Evolutionary conservation across 2,113 vertebrate genomes (phyloP), one percentile per base, ranked within the genome.

Genomic region (Mastomys natalensis): DNA sequence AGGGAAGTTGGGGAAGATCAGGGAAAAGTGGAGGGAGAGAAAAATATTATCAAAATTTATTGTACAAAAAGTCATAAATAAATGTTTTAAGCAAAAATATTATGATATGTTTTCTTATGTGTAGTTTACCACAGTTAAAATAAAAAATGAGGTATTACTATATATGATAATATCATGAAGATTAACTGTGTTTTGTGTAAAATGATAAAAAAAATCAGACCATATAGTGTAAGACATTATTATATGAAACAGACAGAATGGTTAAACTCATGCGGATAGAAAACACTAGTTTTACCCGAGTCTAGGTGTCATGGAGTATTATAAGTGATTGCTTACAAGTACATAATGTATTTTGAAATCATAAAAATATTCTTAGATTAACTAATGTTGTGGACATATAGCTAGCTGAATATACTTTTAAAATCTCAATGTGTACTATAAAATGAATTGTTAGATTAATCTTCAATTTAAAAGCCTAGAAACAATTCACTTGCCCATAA

Each of bases 311-410:
- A 21, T 37, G 45, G 31, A 40, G 31, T 64, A 66, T 88, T 66
- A 12, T 64, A 53, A 84, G 16, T 66, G 55, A 51, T 22, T 64
- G 21, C 12, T 89, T 84, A 82, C 37, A 6, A 26, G n/a, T 85
- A 22, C 34, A 19, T 86, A 37, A 43, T 68, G n/a, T 76, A 51
- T 91, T 82, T 85, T 24, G 55, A 62, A 31, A 12, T 76, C 60
- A 48, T 94, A 40, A 89, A 88, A 53, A 94, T 89, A 24, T 77
- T 92, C 51, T 91, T 55, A 22, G 87, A 87, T 86, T 90, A 82
- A 89, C 78, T 62, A 24, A 84, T 55, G 31, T 72, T n/a, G 81
- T 24, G 21, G n/a, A 82, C 53, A 48, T 40, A 80, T 40, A 96
- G n/a, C 43, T 78, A 78, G 68, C 86, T 92, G 29, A 94, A 86